A percentile compares a stretch with the other conserved stretches of the same genome.
Conservation (phyloP, 1,140 invertebrate species). For the Planococcus citri region DNA sequence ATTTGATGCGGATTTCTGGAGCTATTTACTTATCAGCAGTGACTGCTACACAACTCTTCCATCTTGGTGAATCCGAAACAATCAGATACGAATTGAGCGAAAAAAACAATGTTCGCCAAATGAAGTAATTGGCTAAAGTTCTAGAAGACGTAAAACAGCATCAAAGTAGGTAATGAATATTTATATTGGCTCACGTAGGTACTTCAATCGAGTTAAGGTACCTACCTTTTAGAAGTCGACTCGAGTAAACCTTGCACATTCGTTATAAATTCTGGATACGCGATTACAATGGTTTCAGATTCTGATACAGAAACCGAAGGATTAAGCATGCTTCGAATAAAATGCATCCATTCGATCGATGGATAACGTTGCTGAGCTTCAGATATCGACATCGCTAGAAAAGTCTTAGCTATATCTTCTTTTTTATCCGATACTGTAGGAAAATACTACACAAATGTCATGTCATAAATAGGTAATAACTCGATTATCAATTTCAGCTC, state of each 20-base stretch:
- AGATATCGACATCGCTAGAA: background rate
- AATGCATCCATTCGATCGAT: background rate
- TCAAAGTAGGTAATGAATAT: too few relatives aligned
- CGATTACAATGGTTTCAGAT: background rate
- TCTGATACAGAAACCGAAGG: background rate
- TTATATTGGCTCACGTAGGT: too few relatives aligned
- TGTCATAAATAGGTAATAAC: too few relatives aligned
- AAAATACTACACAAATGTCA: background rate
- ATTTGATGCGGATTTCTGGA: constrained; percentile 34
- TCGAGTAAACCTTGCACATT: background rate
- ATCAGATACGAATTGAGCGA: background rate
- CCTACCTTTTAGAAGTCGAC: background rate
- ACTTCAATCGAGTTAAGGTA: too few relatives aligned
- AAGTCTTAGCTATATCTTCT: background rate
- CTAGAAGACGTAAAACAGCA: background rate
- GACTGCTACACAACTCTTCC: background rate
- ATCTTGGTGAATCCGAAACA: background rate
- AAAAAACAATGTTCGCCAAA: background rate
- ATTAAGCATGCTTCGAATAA: background rate
- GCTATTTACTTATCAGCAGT: background rate
- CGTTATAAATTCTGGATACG: background rate
- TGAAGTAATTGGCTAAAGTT: background rate
- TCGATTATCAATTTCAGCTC: too few relatives aligned
- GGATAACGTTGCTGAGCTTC: background rate
- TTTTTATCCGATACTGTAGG: background rate